Conservation (phyloP, 2,797 vertebrate species). For the Echiichthys vipera region DNA sequence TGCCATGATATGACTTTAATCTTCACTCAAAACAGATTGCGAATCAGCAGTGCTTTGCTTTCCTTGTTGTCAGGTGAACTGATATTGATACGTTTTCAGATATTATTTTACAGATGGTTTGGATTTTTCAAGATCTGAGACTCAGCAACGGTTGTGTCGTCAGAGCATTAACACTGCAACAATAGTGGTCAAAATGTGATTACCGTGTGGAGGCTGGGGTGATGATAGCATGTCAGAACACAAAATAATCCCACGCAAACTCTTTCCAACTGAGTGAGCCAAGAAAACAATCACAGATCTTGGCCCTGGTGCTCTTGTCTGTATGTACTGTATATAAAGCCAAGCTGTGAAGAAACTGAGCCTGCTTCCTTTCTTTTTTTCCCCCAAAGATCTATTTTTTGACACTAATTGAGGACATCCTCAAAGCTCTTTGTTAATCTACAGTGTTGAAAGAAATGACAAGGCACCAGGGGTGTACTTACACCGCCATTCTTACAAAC, state of each 20-base stretch:
- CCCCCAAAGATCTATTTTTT: slow-evolving; percentile 29
- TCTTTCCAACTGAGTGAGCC: slow-evolving; percentile 48
- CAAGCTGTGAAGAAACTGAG: slow-evolving; percentile 29
- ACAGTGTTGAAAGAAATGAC: slow-evolving; percentile 14
- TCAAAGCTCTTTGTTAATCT: slow-evolving; percentile 17
- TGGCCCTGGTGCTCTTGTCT: slow-evolving; percentile 39
- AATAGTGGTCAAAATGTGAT: slow-evolving; percentile 60
- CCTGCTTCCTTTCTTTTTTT: slow-evolving; percentile 19
- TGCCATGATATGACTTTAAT: slow-evolving; percentile 31
- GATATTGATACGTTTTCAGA: slow-evolving; percentile 34
- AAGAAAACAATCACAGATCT: slow-evolving; percentile 63
- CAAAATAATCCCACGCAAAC: slow-evolving; percentile 38
- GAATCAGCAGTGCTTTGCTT: slow-evolving; percentile 25
- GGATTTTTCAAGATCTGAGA: slow-evolving; percentile 43
- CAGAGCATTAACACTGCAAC: slow-evolving; percentile 43
- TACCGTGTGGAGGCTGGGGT: slow-evolving; percentile 35
- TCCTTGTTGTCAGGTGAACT: slow-evolving; percentile 54
- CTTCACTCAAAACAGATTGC: slow-evolving; percentile 32
- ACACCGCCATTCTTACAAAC: not conserved
- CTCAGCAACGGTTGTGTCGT: slow-evolving; percentile 27
- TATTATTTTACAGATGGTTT: slow-evolving; percentile 59
- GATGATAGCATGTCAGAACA: slow-evolving; percentile 61
- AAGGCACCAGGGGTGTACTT: slow-evolving; percentile 6
- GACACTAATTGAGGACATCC: slow-evolving; percentile 40
- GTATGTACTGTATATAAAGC: slow-evolving; percentile 7